Conservation (phyloP, 2,113 vertebrate species). For the Hystrix cristata region DNA sequence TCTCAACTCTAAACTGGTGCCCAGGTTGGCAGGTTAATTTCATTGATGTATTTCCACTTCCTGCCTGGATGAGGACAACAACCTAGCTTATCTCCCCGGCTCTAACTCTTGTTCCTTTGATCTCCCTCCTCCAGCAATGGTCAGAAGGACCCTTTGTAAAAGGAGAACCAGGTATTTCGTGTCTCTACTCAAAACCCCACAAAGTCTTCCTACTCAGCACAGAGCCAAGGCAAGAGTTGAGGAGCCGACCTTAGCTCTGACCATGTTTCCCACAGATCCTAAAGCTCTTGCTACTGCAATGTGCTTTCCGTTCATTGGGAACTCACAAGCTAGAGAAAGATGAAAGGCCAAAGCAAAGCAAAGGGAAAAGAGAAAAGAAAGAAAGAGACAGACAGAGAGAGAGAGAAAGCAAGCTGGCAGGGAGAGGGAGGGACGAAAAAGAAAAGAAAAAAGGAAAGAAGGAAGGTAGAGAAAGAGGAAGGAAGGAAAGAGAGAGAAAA, state of each 20-base stretch:
- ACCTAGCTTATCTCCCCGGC: background rate
- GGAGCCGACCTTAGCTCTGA: background rate
- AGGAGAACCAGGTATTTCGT: background rate
- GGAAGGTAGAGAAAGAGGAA: too few species aligned
- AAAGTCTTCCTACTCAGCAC: background rate
- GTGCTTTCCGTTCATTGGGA: background rate
- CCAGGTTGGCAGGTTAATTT: background rate
- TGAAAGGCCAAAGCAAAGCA: background rate
- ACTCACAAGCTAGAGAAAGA: background rate
- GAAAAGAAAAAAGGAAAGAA: background rate
- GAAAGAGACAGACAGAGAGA: too few species aligned
- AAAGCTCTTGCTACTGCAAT: background rate
- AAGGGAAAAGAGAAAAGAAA: too few species aligned
- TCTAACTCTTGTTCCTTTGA: background rate
- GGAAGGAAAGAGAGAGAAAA: background rate
- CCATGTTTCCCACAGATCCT: rapidly evolving
- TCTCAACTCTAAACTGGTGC: background rate
- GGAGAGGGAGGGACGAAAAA: too few species aligned
- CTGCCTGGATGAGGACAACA: background rate
- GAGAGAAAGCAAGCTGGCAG: background rate
- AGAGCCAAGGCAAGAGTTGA: background rate
- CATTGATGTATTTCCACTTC: background rate
- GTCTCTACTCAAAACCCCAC: background rate
- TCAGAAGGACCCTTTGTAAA: background rate
- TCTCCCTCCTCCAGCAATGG: background rate